Base-by-base conservation (phyloP, 2,888 invertebrate genomes). In the Helicoverpa assulta region DNA sequence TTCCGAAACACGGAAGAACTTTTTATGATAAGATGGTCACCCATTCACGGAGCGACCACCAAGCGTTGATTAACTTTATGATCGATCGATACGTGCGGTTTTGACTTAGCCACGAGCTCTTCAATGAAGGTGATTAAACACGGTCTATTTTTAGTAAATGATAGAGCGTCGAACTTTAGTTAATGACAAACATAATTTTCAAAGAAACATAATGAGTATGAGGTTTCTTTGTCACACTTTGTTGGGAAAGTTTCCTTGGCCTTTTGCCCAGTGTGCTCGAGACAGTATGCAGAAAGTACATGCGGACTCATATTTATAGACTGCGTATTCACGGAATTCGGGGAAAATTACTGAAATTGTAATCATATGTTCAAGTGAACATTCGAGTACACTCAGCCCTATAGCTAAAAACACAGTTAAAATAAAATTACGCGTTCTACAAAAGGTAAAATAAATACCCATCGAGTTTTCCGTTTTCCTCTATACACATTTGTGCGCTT, bases 191-290 rank as follows among this genome's bases (percentile, higher is more conserved):
- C 12, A 19, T 37, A 16, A 56, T 40, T 40, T 75, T 53, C 47
- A 18, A 59, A 40, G 37, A 63, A 62, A 54, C 54, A 54, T 50
- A 21, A 21, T 71, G 65, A 63, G 40, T 58, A 61, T 54, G 47
- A 19, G 52, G 14, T 55, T 69, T 76, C 58, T 63, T 72, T 76
- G 62, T 67, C 67, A 58, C 69, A 54, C 47, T 60, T 62, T 58
- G 61, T 67, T 65, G 67, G 73, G 69, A 73, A 74, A 71, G 71
- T 83, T 83, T 73, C 80, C 70, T 84, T 88, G 89, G 89, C 89
- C 60, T 40, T n/a, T 2, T 76, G 88, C 90, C 89, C 75, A 71
- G 43, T 47, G 65, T 61, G 70, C 50, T 59, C 71, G 70, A 80
- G 70, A 82, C 73, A 68, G 67, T 83, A 80, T 80, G 60, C 78